Base-by-base conservation (phyloP, 2,797 vertebrate genomes). In the Lagorchestes hirsutus region DNA sequence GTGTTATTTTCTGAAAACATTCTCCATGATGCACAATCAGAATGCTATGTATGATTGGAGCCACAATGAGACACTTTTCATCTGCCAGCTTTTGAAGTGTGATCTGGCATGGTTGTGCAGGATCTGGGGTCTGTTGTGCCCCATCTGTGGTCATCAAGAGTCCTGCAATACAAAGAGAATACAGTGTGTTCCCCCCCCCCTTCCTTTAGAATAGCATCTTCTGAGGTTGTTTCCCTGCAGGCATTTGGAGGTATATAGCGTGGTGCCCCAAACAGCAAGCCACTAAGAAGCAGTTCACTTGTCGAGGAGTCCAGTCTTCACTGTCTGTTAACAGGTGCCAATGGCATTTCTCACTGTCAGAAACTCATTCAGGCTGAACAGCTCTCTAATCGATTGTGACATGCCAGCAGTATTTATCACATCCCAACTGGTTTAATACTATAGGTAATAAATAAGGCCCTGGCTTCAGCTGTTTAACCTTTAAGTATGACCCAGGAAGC, bases 321-420 rank as follows among this genome's bases (percentile, higher is more conserved):
- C 27, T n/a, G n/a, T 91, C 46, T 94, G 22, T 22, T 93, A 46
- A 54, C 91, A 14, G 29, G 24, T 46, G 40, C n/a, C 58, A 28
- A 90, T 34, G 94, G 13, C 22, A 52, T 92, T 50, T 93, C 55
- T 96, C 67, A 31, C 0, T 46, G 56, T 92, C 55, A 50, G 62
- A 55, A 90, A 55, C 74, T 57, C 31, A 11, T 58, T 92, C 58
- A 22, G 28, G 50, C n/a, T 74, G 29, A 6, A 62, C 0, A 5
- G 34, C 57, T 93, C 92, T n/a, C 82, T 92, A 96, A 95, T 9
- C 24, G 92, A 93, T 12, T 56, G 90, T 34, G 87, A 54, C 27
- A 14, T 0, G 0, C 4, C 10, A 29, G 16, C 11, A 46, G 1
- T 59, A 28, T 91, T 93, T 67, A 87, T 92, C 95, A 94, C n/a